These are phyloP conservation scores for Craterocephalus amniculus DNA, from an alignment of 2,797 vertebrate genomes.

Conservation along the genomic window DNA sequence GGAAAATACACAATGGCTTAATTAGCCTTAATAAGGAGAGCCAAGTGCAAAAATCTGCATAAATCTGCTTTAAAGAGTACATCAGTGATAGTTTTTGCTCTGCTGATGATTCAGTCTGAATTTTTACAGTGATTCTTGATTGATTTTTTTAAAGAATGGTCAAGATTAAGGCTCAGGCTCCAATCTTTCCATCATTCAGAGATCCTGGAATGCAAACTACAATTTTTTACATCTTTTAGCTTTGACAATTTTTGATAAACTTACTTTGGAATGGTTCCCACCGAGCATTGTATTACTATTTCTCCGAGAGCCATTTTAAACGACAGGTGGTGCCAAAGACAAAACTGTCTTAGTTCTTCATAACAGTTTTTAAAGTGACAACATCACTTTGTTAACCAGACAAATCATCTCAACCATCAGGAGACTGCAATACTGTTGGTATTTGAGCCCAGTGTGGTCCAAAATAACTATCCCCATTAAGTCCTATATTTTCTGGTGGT, in stretches of 20 bases:
- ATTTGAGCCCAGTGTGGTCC: neutral
- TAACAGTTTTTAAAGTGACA: neutral
- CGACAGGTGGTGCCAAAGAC: neutral
- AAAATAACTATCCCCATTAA: constrained; percentile 13
- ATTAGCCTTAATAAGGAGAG: too few relatives aligned
- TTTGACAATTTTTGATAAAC: neutral
- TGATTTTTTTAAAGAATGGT: too few relatives aligned
- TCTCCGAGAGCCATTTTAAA: neutral
- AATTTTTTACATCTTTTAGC: neutral
- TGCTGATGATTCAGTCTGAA: neutral
- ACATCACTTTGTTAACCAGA: neutral
- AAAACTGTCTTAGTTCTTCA: neutral
- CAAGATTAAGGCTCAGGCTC: too few relatives aligned
- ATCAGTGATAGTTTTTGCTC: too few relatives aligned
- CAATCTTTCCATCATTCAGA: too few relatives aligned
- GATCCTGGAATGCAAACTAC: neutral
- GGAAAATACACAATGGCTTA: neutral
- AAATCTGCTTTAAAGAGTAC: too few relatives aligned
- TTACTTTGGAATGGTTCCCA: neutral
- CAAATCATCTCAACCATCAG: neutral
- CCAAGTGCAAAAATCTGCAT: too few relatives aligned
- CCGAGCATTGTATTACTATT: neutral
- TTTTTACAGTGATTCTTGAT: too few relatives aligned
- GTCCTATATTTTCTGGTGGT: neutral
- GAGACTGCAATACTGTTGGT: neutral